Evolutionary conservation across 1,140 invertebrate species (phyloP), one percentile per base, ranked within the genome.

Genomic region (Frieseomelitta varia): DNA sequence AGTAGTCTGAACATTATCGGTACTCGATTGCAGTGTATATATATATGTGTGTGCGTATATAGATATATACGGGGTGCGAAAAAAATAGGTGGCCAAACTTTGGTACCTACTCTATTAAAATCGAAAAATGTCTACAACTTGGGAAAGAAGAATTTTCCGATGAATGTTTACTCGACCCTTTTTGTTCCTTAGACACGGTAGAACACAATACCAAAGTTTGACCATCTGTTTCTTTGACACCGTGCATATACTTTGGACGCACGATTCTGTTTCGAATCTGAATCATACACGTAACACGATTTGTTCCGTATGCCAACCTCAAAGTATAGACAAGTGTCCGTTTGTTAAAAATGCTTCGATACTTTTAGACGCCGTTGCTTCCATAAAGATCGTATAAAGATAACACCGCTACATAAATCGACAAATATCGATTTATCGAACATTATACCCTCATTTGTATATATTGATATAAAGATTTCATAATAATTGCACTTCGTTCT

Each of bases 401-500:
- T 85, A 30, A 30, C 79, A 76, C 47, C 34, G 68, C 75, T 69
- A 63, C 58, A 76, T 56, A 39, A 87, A 63, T 71, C 68, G 76
- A 74, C 17, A 74, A 73, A 71, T 87, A 77, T 79, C 61, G 78
- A 83, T 75, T 79, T 84, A 76, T 65, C 77, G 56, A 80, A 86
- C 58, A 78, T 65, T 81, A 75, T 75, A 80, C 69, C 65, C n/a
- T 56, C 24, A 55, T 24, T 30, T 14, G 21, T 73, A 34, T 21
- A n/a, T 34, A 27, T n/a, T 55, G n/a, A 6, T 75, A 30, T 30
- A 2, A 30, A 30, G 30, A 30, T 30, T 51, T 24, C 61, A 4
- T 73, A 27, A 72, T 84, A 87, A 90, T 91, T 87, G 90, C 89
- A 89, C 89, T 89, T 88, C 34, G 67, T 84, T 81, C 85, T 72